Evolutionary conservation across 2,113 vertebrate genomes (phyloP), one percentile per base, ranked within the genome.

Genomic region (Misgurnus mizolepis): DNA sequence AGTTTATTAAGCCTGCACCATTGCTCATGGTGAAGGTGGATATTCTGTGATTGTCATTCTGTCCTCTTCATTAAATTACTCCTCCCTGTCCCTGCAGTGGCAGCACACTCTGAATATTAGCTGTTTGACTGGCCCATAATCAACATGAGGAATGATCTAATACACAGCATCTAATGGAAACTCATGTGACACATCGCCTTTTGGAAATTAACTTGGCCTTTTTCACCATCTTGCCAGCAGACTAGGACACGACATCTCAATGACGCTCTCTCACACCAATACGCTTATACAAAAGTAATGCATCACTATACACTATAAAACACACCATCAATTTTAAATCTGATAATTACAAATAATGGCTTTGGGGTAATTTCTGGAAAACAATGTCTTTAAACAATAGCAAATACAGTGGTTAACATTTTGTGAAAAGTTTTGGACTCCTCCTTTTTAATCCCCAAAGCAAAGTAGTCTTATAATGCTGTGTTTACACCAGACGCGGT

Each of bases 101-200:
- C 14, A 6, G n/a, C 73, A 61, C 78, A 71, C 61, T 82, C 50
- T 17, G 72, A 78, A 84, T 85, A 86, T 82, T 83, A 83, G 71
- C 77, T 85, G 62, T 72, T 58, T 80, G 80, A 84, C 78, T 79
- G 43, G 45, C 22, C 22, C 53, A 77, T 84, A 85, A 86, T 83
- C 81, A 85, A 58, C 41, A n/a, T 85, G 83, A 89, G 56, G 73
- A 66, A 88, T 85, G 81, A 85, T 40, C 80, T 81, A 67, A 82
- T 83, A 80, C 67, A 61, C 64, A 7, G 69, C 34, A 56, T 56
- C 64, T 80, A 84, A 85, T 83, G 67, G 53, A 74, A 67, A 62
- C 66, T 68, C 53, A 22, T 45, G 67, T 58, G 65, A 82, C 56
- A 65, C 61, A 34, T 41, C 45, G 56, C 67, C 69, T 74, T 72